These are phyloP conservation scores for Verasper variegatus DNA, from an alignment of 2,113 vertebrate species.

Conservation along the genomic window DNA sequence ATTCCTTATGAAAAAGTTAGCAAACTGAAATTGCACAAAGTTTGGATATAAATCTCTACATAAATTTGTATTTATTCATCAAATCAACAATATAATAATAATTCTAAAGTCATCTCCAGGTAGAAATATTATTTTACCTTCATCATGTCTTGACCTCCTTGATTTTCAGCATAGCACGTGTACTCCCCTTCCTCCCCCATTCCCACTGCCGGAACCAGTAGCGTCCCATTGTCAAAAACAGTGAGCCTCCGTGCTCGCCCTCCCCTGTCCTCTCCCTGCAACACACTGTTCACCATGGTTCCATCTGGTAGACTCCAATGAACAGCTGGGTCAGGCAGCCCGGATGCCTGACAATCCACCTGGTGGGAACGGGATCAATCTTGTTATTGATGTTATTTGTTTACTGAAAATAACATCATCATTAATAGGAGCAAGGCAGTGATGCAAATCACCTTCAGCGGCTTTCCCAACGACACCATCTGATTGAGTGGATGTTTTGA, in stretches of 20 bases:
- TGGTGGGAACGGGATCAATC: constrained; percentile 34
- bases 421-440: not conserved
- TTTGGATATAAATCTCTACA: too few species aligned
- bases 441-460: constrained; percentile 86
- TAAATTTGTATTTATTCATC: too few species aligned
- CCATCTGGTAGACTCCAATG: constrained; percentile 94
- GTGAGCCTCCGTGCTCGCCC: constrained; percentile 82
- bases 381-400: constrained; percentile 14
- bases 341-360: constrained; percentile 93
- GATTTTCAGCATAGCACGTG: constrained; percentile 92
- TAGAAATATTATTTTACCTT: constrained; percentile 73
- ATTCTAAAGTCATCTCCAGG: not conserved
- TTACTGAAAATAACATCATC: not conserved
- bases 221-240: constrained; percentile 92
- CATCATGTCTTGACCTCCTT: constrained; percentile 92
- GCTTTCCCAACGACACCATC: constrained; percentile 85
- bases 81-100: too few species aligned
- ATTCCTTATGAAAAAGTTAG: too few species aligned
- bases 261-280: constrained; percentile 84
- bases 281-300: constrained; percentile 87
- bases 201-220: constrained; percentile 89
- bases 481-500: constrained; percentile 83
- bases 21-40: not conserved
- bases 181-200: constrained; percentile 90
- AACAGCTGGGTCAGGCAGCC: constrained; percentile 90